These are phyloP conservation scores for Poeciliopsis occidentalis DNA, from an alignment of 2,113 vertebrate genomes.

Conservation along the genomic window DNA sequence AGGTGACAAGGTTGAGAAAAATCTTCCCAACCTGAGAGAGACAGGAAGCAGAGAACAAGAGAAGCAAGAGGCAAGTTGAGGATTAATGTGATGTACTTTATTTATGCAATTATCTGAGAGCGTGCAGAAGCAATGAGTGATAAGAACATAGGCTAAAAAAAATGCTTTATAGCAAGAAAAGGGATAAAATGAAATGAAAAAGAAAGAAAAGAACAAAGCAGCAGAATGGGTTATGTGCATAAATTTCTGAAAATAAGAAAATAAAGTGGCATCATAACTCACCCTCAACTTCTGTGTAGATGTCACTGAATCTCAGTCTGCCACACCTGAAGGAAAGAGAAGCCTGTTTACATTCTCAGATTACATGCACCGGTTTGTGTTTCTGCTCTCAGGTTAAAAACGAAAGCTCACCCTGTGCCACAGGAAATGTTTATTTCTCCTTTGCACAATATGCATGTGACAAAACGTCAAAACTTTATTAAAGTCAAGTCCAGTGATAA, in stretches of 20 bases:
- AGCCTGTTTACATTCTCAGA: constrained; percentile 26
- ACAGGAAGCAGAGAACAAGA: constrained; percentile 44
- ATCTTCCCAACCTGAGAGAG: constrained; percentile 50
- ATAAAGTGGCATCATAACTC: constrained; percentile 35
- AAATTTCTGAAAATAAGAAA: not conserved
- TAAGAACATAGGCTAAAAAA: constrained; percentile 35
- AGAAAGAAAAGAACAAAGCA: constrained; percentile 12
- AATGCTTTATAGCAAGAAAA: not conserved
- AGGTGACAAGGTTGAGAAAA: constrained; percentile 64
- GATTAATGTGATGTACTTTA: constrained; percentile 69
- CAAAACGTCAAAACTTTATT: constrained; percentile 12
- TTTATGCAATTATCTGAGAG: constrained; percentile 69
- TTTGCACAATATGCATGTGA: constrained; percentile 3
- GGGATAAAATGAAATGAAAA: constrained; percentile 4
- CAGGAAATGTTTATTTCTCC: not conserved
- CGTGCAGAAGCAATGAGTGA: constrained; percentile 35
- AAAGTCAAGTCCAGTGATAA: not conserved
- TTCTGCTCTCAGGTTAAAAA: constrained; percentile 19
- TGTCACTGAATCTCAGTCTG: constrained; percentile 23
- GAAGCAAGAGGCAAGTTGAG: constrained; percentile 51
- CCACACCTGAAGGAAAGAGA: constrained; percentile 48
- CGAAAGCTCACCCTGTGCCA: not conserved
- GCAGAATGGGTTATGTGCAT: constrained; percentile 12
- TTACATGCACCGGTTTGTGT: constrained; percentile 31
- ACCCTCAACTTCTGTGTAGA: constrained; percentile 41